A percentile compares a stretch with the other conserved stretches of the same genome.
phyloP scores from a whole-genome alignment of 2,113 vertebrate genomes.

The Chlorodrepanis virens region DNA sequence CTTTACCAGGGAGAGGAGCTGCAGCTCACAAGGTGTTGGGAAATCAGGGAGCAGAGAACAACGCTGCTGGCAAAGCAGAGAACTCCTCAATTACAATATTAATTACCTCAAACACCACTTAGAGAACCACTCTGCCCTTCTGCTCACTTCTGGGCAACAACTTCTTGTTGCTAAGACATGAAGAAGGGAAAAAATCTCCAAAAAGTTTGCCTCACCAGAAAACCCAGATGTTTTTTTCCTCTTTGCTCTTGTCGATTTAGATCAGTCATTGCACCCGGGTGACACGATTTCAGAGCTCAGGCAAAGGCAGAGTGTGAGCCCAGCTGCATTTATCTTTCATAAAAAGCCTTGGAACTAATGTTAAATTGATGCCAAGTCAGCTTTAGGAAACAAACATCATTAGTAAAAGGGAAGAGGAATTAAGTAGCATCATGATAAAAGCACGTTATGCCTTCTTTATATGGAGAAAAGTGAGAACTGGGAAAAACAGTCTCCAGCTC shows the following conservation, averaged over 20 bases:
- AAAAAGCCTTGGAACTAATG: slow-evolving; percentile 19
- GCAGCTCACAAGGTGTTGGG: not conserved
- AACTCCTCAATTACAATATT: not conserved
- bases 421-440: slow-evolving; percentile 20
- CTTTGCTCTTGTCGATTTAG: not conserved
- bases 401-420: slow-evolving; percentile 25
- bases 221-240: not conserved
- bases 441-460: not conserved
- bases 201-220: not conserved
- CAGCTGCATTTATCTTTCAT: slow-evolving; percentile 26
- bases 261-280: not conserved
- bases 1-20: not conserved
- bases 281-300: not conserved
- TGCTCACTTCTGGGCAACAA: not conserved
- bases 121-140: not conserved
- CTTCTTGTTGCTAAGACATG: not conserved
- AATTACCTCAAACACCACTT: slow-evolving; percentile 38
- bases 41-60: not conserved
- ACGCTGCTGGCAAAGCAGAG: not conserved
- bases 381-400: slow-evolving; percentile 21
- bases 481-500: not conserved
- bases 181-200: not conserved
- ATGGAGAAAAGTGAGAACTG: not conserved
- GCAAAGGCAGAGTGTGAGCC: not conserved
- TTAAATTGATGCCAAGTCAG: slow-evolving; percentile 40